phyloP scores from a whole-genome alignment of 2,797 vertebrate species.

The Prionace glauca region DNA sequence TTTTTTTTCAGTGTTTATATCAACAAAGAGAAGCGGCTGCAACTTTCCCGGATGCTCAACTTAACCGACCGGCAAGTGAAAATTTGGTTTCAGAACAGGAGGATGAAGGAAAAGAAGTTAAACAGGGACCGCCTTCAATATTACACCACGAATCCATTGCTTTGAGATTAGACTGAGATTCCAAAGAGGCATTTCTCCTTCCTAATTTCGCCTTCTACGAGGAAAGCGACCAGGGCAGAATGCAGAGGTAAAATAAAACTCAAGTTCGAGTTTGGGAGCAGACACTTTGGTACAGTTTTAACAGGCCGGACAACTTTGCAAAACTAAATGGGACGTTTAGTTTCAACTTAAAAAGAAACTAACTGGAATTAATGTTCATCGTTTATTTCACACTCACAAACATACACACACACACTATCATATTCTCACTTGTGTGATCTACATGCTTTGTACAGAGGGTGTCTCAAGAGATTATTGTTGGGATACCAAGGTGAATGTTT shows the following conservation, averaged over 20 bases:
- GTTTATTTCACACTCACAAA: constrained; percentile 2
- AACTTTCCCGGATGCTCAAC: constrained; percentile 94
- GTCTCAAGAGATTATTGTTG: constrained; percentile 17
- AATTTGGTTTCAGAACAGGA: constrained; percentile 99
- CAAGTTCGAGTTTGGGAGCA: constrained; percentile 38
- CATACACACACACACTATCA: background rate
- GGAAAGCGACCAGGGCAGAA: constrained; percentile 29
- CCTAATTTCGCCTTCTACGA: background rate
- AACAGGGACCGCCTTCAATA: constrained; percentile 99
- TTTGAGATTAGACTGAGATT: constrained; percentile 60
- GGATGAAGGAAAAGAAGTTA: constrained; percentile 99
- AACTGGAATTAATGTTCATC: constrained; percentile 31
- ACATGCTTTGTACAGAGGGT: constrained; percentile 17
- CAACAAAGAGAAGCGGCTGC: constrained; percentile 97
- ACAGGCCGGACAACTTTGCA: constrained; percentile 27
- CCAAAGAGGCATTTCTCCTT: constrained; percentile 20
- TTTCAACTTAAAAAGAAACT: constrained; percentile 31
- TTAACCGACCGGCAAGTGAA: constrained; percentile 97
- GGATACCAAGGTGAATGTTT: constrained; percentile 31
- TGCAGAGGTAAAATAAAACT: constrained; percentile 29
- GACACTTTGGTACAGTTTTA: constrained; percentile 23
- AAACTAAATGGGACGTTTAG: constrained; percentile 22
- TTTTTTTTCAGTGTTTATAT: constrained; percentile 99
- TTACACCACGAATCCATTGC: constrained; percentile 88
- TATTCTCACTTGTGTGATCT: background rate